Evolutionary conservation across 2,113 vertebrate genomes (phyloP).

Genomic region (Brachionichthys hirsutus): DNA sequence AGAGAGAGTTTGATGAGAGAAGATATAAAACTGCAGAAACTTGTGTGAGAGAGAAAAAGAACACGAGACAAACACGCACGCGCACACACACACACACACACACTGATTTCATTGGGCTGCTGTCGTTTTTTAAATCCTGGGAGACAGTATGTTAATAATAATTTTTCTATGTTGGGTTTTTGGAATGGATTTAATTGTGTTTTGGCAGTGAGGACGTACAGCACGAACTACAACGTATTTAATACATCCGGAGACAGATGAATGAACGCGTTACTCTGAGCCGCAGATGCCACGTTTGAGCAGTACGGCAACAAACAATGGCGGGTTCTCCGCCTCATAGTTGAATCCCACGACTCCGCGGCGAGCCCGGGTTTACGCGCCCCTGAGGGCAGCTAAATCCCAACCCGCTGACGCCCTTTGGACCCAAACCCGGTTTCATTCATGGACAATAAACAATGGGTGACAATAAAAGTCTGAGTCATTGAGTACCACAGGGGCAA

Average conservation of each 20-base stretch:
- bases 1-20: constrained; percentile 62
- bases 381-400: not conserved
- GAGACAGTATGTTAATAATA: too few relatives aligned
- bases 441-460: constrained; percentile 24
- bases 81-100: too few relatives aligned
- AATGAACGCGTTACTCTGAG: not conserved
- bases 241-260: too few relatives aligned
- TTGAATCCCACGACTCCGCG: constrained; percentile 29
- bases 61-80: constrained; percentile 4
- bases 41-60: constrained; percentile 12
- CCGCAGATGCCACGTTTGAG: constrained; percentile 21
- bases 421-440: constrained; percentile 36
- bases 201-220: too few relatives aligned
- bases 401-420: constrained; percentile 3
- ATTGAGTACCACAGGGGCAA: constrained; percentile 7
- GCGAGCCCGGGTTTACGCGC: constrained; percentile 1
- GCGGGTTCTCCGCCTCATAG: not conserved
- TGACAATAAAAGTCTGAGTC: constrained; percentile 37
- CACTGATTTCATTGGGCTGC: too few relatives aligned
- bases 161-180: too few relatives aligned
- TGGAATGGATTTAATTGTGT: too few relatives aligned
- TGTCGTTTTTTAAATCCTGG: too few relatives aligned
- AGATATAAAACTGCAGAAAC: constrained; percentile 32
- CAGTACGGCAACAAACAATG: not conserved
- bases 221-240: too few relatives aligned